Evolutionary conservation across 2,888 invertebrate genomes (phyloP), one percentile per base, ranked within the genome.

Genomic region (Trachelus stipa): DNA sequence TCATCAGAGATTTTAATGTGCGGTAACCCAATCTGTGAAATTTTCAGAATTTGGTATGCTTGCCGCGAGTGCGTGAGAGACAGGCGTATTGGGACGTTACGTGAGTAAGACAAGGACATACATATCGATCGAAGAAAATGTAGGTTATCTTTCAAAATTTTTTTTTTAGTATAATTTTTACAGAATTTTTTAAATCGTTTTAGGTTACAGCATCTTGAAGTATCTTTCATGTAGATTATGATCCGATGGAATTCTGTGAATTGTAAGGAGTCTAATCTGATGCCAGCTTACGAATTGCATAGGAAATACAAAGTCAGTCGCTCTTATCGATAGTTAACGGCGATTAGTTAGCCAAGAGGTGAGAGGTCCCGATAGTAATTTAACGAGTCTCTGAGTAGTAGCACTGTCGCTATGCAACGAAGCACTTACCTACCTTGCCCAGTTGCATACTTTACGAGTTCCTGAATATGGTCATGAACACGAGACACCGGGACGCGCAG

Each of bases 401-500:
- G 40, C 40, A n/a, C 71, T 80, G 79, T 68, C 75, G 40, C 68
- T 77, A 77, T 69, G 82, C 78, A 75, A 40, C 75, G 69, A 68
- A 79, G 80, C 82, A 83, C 85, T 85, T 78, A 81, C 40, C 23
- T 56, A 56, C 81, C 79, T 80, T 79, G 82, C 83, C 80, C 77
- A 69, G 77, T 77, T 78, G 78, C 79, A 83, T 85, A 84, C 79
- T 87, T 87, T 85, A 86, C 83, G 86, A 84, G 83, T 81, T 78
- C 76, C 80, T 80, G 81, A 80, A 84, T 85, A 87, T 85, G 85
- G 85, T 86, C 86, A 82, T 82, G 85, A 83, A 83, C 83, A 85
- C 75, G 79, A 81, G 78, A 81, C 79, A 82, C 79, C 78, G 35
- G 73, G 78, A 75, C 75, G 68, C 73, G 34, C 31, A 74, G 73